Evolutionary conservation across 1,140 invertebrate genomes (phyloP).

Genomic region (Aphis gossypii): DNA sequence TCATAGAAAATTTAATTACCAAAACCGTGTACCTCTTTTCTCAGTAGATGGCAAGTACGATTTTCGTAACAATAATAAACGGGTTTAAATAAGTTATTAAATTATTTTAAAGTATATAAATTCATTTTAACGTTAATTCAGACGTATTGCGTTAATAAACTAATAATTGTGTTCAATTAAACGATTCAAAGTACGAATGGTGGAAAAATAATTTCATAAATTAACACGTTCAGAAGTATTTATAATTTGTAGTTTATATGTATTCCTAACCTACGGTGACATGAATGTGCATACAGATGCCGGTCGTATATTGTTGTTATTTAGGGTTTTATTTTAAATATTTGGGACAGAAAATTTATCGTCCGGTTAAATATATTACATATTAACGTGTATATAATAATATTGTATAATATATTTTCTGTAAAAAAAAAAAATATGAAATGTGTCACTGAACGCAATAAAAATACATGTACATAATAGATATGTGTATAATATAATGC

Average conservation of each 20-base stretch:
- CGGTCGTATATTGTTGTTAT: background rate
- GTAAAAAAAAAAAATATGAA: background rate
- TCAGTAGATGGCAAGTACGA: background rate
- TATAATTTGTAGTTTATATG: background rate
- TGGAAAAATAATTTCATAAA: background rate
- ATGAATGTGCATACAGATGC: background rate
- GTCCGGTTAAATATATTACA: constrained; percentile 12
- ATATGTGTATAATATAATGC: background rate
- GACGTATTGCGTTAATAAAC: background rate
- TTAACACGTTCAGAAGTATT: background rate
- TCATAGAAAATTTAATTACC: background rate
- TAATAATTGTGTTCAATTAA: background rate
- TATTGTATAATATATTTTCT: background rate
- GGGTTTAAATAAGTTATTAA: background rate
- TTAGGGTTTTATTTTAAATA: background rate
- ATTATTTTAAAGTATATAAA: background rate
- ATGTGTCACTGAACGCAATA: background rate
- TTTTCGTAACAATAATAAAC: background rate
- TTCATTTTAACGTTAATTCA: background rate
- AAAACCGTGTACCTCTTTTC: background rate
- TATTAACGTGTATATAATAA: background rate
- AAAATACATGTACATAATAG: background rate
- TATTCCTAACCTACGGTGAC: background rate
- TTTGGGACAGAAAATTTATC: background rate
- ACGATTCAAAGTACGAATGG: background rate